Percentiles rank a stretch among this genome's conserved stretches.
These are phyloP conservation scores for Spinus olivaceus DNA, from an alignment of 2,797 vertebrate genomes.

Conservation along the genomic window DNA sequence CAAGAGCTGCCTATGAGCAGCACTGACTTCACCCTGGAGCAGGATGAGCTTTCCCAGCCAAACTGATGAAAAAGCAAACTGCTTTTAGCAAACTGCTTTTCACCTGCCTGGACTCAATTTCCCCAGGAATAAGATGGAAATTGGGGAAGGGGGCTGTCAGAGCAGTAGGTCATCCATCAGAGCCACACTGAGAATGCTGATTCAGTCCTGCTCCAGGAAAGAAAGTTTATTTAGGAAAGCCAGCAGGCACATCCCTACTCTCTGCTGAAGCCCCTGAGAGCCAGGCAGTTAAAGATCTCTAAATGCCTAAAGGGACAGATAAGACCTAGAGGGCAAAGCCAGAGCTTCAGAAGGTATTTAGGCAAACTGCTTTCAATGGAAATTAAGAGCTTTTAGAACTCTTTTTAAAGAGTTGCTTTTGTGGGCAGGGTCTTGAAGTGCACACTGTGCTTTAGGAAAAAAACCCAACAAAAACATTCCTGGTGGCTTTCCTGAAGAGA, in stretches of 20 bases:
- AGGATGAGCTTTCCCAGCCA: neutral
- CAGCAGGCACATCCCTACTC: neutral
- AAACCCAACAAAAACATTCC: neutral
- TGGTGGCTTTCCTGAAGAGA: neutral
- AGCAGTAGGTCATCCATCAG: neutral
- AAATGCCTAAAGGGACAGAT: neutral
- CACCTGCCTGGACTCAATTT: neutral
- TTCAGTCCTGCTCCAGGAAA: neutral
- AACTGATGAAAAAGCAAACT: slow-evolving; percentile 25
- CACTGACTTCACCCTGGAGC: neutral
- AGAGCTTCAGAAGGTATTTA: neutral
- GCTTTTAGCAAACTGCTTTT: slow-evolving; percentile 18
- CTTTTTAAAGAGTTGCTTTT: neutral
- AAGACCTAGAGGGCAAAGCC: neutral
- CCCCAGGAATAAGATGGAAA: slow-evolving; percentile 13
- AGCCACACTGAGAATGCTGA: neutral
- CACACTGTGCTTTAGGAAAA: neutral
- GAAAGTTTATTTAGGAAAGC: neutral
- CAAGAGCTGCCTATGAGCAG: neutral
- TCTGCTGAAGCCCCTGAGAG: neutral
- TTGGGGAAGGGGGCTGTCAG: neutral
- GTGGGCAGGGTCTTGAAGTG: neutral
- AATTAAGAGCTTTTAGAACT: neutral
- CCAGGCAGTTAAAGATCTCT: neutral
- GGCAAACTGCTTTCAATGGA: neutral